Evolutionary conservation across 2,113 vertebrate genomes (phyloP), one percentile per base, ranked within the genome.

Genomic region (Percina caprodes): DNA sequence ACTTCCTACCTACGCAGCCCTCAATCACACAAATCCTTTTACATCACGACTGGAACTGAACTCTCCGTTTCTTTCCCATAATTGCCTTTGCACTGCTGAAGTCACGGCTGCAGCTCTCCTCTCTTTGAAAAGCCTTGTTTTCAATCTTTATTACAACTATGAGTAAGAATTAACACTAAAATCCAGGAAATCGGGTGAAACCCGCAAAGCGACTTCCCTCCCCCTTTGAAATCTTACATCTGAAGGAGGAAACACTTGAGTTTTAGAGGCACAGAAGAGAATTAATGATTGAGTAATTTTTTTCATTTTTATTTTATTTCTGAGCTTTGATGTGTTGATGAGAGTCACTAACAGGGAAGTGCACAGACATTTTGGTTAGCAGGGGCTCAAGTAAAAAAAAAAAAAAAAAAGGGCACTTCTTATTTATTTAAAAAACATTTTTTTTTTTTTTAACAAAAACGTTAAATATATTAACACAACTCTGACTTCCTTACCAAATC

Each of bases 1-100:
- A 60, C 59, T 15, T 52, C 30, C 19, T 60, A 70, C 63, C 49
- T 80, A 13, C 52, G 46, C 46, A 71, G 26, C 18, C n/a, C 46
- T 65, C 30, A 65, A 45, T 74, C 63, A 69, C 62, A 42, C 21
- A 69, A 78, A 86, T 71, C 59, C 52, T 69, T 72, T 54, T 72
- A 63, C 70, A 56, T 26, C 33, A 69, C 4, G 11, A 63, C 74
- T 63, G 51, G 46, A 74, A 69, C 58, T 65, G 51, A 82, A 79
- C 72, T 66, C 45, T 69, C 72, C 49, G n/a, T 82, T 74, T 70
- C 66, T 79, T 74, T 74, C 39, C 52, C 59, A 79, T 86, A 70
- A 82, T 74, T 74, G 74, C 69, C 69, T 59, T 65, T 71, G 63
- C 70, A 42, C 58, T 54, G 45, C 79, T 66, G 75, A 69, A 46